These are phyloP conservation scores for Burhinus bistriatus DNA, from an alignment of 2,113 vertebrate genomes.

Conservation along the genomic window DNA sequence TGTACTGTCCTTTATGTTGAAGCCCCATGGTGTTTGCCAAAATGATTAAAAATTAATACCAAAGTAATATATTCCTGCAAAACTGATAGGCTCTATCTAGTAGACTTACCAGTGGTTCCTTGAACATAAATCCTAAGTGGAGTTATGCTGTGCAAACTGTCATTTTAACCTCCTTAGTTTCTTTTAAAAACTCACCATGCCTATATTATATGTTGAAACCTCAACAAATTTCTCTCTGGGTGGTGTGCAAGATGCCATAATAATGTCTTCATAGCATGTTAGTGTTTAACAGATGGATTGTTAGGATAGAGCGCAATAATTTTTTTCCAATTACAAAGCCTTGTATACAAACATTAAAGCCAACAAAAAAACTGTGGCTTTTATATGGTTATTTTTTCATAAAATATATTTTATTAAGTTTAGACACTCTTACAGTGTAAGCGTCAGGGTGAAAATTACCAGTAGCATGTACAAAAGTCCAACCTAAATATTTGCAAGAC, in stretches of 20 bases:
- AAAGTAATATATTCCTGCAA: slow-evolving; percentile 4
- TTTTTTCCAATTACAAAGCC: neutral
- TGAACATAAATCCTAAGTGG: slow-evolving; percentile 51
- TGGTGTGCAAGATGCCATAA: slow-evolving; percentile 53
- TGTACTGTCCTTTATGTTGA: neutral
- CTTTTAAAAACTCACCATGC: slow-evolving; percentile 39
- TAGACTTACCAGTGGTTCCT: slow-evolving; percentile 33
- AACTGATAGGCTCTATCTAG: slow-evolving; percentile 34
- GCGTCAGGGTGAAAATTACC: neutral
- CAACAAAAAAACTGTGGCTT: neutral
- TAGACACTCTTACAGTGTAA: neutral
- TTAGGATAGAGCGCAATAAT: neutral
- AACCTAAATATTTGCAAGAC: neutral
- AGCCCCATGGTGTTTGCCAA: neutral
- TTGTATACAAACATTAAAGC: neutral
- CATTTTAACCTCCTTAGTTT: slow-evolving; percentile 64
- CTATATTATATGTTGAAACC: slow-evolving; percentile 63
- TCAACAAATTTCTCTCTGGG: slow-evolving; percentile 47
- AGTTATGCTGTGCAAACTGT: slow-evolving; percentile 47
- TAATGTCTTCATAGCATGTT: slow-evolving; percentile 33
- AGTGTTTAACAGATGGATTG: neutral
- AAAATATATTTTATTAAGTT: neutral
- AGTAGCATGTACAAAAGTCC: neutral
- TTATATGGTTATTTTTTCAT: neutral
- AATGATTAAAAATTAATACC: neutral